Evolutionary conservation across 2,888 invertebrate species (phyloP).

Genomic region (Caenorhabditis sp.): DNA sequence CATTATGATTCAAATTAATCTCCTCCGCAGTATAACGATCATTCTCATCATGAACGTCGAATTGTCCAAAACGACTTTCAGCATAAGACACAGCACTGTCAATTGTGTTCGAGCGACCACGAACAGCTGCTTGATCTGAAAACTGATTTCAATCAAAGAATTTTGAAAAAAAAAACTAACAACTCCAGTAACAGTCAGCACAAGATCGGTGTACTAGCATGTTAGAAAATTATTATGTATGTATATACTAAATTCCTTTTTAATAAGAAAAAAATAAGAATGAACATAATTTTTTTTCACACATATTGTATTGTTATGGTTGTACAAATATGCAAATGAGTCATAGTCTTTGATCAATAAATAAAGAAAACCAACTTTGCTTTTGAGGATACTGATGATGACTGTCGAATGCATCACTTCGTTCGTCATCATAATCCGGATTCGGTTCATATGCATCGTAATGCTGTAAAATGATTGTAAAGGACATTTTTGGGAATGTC

Average conservation of each 20-base stretch:
- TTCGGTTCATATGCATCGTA: slow-evolving; percentile 28
- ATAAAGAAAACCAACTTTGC: neutral
- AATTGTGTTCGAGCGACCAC: slow-evolving; percentile 57
- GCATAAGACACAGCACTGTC: slow-evolving; percentile 58
- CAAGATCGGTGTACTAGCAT: neutral
- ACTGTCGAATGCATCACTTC: slow-evolving; percentile 28
- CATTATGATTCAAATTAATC: slow-evolving; percentile 61
- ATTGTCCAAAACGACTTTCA: slow-evolving; percentile 62
- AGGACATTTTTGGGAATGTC: neutral
- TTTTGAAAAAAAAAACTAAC: neutral
- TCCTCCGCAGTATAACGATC: slow-evolving; percentile 47
- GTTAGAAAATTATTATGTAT: neutral
- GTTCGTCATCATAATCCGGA: slow-evolving; percentile 36
- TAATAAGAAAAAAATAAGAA: neutral
- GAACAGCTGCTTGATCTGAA: slow-evolving; percentile 12
- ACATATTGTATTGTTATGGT: neutral
- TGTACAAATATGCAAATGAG: neutral
- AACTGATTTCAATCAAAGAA: neutral
- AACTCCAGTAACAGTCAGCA: neutral
- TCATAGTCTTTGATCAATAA: slow-evolving; percentile 2
- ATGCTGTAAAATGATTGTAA: slow-evolving; percentile 10
- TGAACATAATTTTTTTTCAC: neutral
- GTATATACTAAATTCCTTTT: neutral
- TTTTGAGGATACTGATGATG: slow-evolving; percentile 32
- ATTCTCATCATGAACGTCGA: slow-evolving; percentile 60